phyloP scores from a whole-genome alignment of 2,797 vertebrate genomes.

The Sebastes dallii region DNA sequence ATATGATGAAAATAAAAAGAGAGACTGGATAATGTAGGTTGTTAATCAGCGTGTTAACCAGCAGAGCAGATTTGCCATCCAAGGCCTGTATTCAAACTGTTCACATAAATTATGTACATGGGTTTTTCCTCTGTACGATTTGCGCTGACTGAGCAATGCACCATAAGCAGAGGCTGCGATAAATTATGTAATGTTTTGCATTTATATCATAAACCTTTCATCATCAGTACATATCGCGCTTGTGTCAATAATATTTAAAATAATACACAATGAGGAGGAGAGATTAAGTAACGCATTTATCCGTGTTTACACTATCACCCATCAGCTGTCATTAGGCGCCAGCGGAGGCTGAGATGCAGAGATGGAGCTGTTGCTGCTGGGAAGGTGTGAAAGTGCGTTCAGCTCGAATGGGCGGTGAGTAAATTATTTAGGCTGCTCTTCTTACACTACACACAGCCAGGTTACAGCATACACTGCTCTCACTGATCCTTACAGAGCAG shows the following conservation, averaged over 20 bases:
- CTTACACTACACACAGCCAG: slow-evolving; percentile 21
- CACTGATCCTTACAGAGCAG: slow-evolving; percentile 16
- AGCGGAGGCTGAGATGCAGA: slow-evolving; percentile 7
- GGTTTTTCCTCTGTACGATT: slow-evolving; percentile 34
- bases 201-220: slow-evolving; percentile 37
- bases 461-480: slow-evolving; percentile 22
- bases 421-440: slow-evolving; percentile 68
- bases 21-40: not conserved
- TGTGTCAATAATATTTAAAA: slow-evolving; percentile 18
- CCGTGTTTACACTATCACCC: slow-evolving; percentile 20
- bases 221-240: not conserved
- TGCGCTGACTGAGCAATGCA: slow-evolving; percentile 52
- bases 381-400: slow-evolving; percentile 57
- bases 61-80: slow-evolving; percentile 22
- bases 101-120: slow-evolving; percentile 64
- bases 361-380: slow-evolving; percentile 38
- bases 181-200: slow-evolving; percentile 45
- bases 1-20: not conserved
- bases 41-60: slow-evolving; percentile 47
- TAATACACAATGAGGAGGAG: not conserved
- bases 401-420: slow-evolving; percentile 46
- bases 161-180: slow-evolving; percentile 13
- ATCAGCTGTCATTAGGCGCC: slow-evolving; percentile 10
- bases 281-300: not conserved
- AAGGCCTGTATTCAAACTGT: slow-evolving; percentile 4